These are phyloP conservation scores for Caradrina clavipalpis DNA, from an alignment of 2,888 invertebrate genomes.

Conservation along the genomic window DNA sequence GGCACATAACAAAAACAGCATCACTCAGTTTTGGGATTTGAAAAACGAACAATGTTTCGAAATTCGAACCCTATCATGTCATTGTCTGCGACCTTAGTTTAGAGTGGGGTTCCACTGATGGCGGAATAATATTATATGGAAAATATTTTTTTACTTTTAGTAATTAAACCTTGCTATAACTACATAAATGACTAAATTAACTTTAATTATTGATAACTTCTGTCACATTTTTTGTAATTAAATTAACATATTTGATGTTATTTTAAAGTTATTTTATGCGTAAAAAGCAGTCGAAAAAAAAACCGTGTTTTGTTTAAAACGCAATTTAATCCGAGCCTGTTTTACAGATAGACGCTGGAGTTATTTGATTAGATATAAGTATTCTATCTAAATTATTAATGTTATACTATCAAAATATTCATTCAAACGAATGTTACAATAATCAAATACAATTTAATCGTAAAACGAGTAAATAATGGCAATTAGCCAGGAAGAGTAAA, in stretches of 20 bases:
- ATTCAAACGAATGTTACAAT: not conserved
- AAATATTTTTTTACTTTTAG: too few relatives aligned
- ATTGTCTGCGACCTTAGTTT: slow-evolving; percentile 61
- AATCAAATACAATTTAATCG: slow-evolving; percentile 10
- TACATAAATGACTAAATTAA: not conserved
- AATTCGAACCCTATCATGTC: slow-evolving; percentile 54
- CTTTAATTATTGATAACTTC: not conserved
- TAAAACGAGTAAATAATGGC: slow-evolving; percentile 33
- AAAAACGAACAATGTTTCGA: slow-evolving; percentile 62
- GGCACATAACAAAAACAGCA: slow-evolving; percentile 37
- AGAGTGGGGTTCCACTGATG: slow-evolving; percentile 33
- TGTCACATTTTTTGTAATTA: not conserved
- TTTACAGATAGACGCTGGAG: slow-evolving; percentile 26
- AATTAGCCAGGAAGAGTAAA: slow-evolving; percentile 18
- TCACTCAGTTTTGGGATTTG: slow-evolving; percentile 47
- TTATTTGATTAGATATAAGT: slow-evolving; percentile 29
- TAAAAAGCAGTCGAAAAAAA: too few relatives aligned
- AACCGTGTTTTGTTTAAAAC: not conserved
- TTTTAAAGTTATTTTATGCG: too few relatives aligned
- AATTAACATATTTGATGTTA: too few relatives aligned
- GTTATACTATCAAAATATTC: not conserved
- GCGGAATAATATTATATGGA: slow-evolving; percentile 14
- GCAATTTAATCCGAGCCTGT: slow-evolving; percentile 11
- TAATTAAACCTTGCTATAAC: not conserved
- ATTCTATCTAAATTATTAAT: slow-evolving; percentile 2